These are phyloP conservation scores for Yponomeuta malinellus DNA, from an alignment of 2,888 invertebrate species.

Conservation along the genomic window DNA sequence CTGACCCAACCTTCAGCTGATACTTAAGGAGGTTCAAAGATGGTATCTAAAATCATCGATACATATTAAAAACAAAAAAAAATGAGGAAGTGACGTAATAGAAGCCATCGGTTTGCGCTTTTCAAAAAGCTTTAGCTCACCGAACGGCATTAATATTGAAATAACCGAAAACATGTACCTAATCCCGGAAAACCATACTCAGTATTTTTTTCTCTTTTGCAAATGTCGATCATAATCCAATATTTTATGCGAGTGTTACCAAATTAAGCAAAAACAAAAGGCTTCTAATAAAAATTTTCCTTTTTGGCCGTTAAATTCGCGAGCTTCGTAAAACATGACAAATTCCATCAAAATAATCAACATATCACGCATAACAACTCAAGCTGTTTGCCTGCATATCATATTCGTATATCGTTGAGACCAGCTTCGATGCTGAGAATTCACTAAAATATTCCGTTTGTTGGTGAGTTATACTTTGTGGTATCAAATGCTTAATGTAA, in stretches of 20 bases:
- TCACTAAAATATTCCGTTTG: not conserved
- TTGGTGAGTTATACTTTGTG: slow-evolving; percentile 20
- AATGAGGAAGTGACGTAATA: no score
- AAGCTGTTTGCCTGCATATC: slow-evolving; percentile 61
- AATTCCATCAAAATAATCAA: slow-evolving; percentile 32
- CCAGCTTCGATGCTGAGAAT: slow-evolving; percentile 7
- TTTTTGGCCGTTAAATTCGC: not conserved
- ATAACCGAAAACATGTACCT: no score
- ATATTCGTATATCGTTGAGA: slow-evolving; percentile 25
- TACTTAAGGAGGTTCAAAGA: no score
- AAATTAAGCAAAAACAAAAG: not conserved
- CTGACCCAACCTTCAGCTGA: no score
- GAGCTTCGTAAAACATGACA: slow-evolving; percentile 10
- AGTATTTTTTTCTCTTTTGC: no score
- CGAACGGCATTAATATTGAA: no score
- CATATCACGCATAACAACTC: slow-evolving; percentile 62
- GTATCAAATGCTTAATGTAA: slow-evolving; percentile 50
- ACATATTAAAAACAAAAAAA: no score
- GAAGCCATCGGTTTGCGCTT: no score
- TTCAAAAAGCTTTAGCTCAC: no score
- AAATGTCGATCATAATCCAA: not conserved
- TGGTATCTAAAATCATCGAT: no score
- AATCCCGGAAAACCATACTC: no score
- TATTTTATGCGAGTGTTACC: not conserved
- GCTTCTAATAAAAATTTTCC: not conserved